These are phyloP conservation scores for Aleiodes alternator DNA, from an alignment of 2,888 invertebrate genomes.

Conservation along the genomic window DNA sequence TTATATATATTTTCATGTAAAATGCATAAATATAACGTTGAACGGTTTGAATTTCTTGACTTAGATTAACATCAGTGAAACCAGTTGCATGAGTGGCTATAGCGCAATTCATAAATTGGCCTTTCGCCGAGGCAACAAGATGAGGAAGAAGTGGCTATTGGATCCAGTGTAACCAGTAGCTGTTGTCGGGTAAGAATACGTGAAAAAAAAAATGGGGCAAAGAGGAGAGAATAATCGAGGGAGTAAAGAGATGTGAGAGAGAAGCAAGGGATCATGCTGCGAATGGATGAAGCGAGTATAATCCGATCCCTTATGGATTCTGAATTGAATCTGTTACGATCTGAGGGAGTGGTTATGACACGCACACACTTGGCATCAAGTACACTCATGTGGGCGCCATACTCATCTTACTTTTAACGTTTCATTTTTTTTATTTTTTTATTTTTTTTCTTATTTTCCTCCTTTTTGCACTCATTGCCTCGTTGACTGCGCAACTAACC, in stretches of 20 bases:
- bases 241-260: not conserved
- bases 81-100: conserved; percentile 36
- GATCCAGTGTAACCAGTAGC: conserved; percentile 52
- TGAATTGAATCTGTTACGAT: conserved; percentile 51
- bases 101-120: conserved; percentile 59
- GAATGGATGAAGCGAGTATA: conserved; percentile 32
- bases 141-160: conserved; percentile 24
- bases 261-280: conserved; percentile 24
- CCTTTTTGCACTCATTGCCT: conserved; percentile 42
- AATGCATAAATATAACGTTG: conserved; percentile 49
- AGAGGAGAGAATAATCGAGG: not conserved
- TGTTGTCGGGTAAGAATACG: conserved; percentile 8
- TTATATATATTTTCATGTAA: conserved; percentile 41
- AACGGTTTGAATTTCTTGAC: conserved; percentile 43
- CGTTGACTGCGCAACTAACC: conserved; percentile 49
- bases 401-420: conserved; percentile 44
- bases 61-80: conserved; percentile 52
- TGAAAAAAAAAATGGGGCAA: no score
- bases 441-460: conserved; percentile 41
- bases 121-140: conserved; percentile 53
- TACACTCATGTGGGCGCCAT: conserved; percentile 63
- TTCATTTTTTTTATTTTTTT: conserved; percentile 41
- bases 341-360: conserved; percentile 43
- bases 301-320: conserved; percentile 50
- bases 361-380: conserved; percentile 56